These are phyloP conservation scores for Kuschelorhynchus macadamiae DNA, from an alignment of 2,888 invertebrate species.

Conservation along the genomic window DNA sequence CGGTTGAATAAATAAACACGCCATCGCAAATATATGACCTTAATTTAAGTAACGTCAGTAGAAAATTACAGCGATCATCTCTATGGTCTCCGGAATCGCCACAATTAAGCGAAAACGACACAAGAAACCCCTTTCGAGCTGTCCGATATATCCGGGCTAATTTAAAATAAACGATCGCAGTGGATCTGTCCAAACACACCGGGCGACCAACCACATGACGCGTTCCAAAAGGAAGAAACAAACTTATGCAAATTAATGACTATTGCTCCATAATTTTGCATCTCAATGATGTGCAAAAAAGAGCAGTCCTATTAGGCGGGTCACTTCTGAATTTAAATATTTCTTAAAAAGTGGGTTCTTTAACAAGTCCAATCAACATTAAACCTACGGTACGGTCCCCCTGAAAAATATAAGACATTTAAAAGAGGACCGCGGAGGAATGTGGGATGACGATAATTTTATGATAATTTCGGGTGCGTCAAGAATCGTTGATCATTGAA, in stretches of 20 bases:
- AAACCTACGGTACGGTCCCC: conserved; percentile 31
- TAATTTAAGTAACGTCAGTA: no score
- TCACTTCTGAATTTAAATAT: conserved; percentile 51
- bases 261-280: conserved; percentile 43
- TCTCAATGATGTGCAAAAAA: conserved; percentile 48
- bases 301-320: conserved; percentile 48
- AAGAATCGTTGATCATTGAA: no score
- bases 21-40: no score
- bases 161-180: conserved; percentile 35
- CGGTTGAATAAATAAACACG: no score
- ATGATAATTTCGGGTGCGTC: conserved; percentile 15
- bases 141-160: no score
- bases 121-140: no score
- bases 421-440: conserved; percentile 22
- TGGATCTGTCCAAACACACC: background rate
- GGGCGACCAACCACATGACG: conserved; percentile 5
- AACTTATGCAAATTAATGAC: conserved; percentile 45
- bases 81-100: no score
- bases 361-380: conserved; percentile 44
- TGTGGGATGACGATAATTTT: conserved; percentile 24
- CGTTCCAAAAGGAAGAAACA: background rate
- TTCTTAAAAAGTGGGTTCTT: conserved; percentile 45
- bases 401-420: conserved; percentile 15
- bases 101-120: no score
- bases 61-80: no score